These are phyloP conservation scores for Neodiprion fabricii DNA, from an alignment of 1,140 invertebrate genomes.

Conservation along the genomic window DNA sequence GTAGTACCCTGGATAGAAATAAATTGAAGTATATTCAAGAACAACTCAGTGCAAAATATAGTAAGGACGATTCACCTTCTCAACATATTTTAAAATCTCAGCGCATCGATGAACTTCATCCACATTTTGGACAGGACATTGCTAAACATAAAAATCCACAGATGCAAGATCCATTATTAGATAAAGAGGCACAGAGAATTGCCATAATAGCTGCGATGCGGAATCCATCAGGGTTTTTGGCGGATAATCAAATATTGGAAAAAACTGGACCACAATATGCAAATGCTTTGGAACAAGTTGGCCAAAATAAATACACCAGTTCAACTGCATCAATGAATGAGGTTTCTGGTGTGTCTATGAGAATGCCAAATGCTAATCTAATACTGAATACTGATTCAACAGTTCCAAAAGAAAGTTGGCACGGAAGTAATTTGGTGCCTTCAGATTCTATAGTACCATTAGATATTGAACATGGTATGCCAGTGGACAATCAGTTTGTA, in stretches of 20 bases:
- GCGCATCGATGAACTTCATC: background rate
- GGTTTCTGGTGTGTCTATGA: background rate
- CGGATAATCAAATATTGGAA: background rate
- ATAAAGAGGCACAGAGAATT: conserved; percentile 16
- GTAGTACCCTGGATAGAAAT: conserved; percentile 49
- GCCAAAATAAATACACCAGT: background rate
- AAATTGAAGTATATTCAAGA: conserved; percentile 47
- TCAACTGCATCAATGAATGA: background rate
- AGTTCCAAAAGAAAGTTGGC: background rate
- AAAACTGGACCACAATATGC: background rate
- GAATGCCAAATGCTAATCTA: background rate
- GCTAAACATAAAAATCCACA: background rate
- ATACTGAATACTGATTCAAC: background rate
- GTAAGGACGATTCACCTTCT: conserved; percentile 30
- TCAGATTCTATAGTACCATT: background rate
- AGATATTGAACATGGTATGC: background rate
- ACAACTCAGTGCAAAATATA: conserved; percentile 50
- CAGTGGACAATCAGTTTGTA: background rate
- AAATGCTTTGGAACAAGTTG: background rate
- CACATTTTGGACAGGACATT: background rate
- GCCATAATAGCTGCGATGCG: conserved; percentile 19
- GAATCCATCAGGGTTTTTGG: conserved; percentile 10
- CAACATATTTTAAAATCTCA: conserved; percentile 11
- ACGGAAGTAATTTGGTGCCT: background rate
- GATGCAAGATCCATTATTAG: background rate